A percentile compares a stretch with the other conserved stretches of the same genome.
Conservation (phyloP, 2,888 invertebrate species). For the Macropis europaea region DNA sequence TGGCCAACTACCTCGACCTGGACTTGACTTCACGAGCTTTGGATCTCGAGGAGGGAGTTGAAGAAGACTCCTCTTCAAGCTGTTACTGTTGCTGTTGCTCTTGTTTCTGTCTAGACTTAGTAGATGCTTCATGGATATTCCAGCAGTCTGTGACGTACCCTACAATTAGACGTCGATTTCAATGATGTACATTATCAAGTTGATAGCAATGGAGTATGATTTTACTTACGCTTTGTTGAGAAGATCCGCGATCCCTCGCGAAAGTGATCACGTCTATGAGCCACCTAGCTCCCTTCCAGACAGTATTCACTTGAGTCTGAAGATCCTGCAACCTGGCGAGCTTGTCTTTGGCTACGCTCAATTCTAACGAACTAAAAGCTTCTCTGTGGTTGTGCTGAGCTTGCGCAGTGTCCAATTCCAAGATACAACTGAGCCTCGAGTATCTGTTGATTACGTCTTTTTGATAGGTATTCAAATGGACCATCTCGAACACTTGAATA, state of each 20-base stretch:
- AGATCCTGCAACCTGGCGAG: conserved; percentile 90
- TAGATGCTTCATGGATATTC: conserved; percentile 77
- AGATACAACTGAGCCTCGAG: conserved; percentile 93
- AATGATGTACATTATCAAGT: too few species aligned
- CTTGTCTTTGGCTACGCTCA: conserved; percentile 92
- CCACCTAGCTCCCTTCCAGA: conserved; percentile 98
- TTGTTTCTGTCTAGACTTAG: conserved; percentile 76
- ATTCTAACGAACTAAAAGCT: conserved; percentile 95
- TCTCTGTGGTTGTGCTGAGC: conserved; percentile 96
- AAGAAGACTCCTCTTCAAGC: conserved; percentile 82
- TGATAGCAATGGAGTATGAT: too few species aligned
- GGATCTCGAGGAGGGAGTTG: conserved; percentile 87
- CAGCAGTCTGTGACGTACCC: conserved; percentile 63
- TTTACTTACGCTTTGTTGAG: conserved; percentile 68
- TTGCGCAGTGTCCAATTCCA: conserved; percentile 94
- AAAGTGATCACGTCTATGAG: conserved; percentile 96
- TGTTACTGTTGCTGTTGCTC: conserved; percentile 75
- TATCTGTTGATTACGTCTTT: conserved; percentile 94
- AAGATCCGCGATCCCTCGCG: conserved; percentile 88
- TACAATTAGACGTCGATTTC: conserved; percentile 29
- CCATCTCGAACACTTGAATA: conserved; percentile 96
- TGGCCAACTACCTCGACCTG: conserved; percentile 92
- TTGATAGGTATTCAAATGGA: conserved; percentile 97
- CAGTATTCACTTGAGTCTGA: conserved; percentile 90
- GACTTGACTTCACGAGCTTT: conserved; percentile 88